Conservation (phyloP, 2,888 invertebrate species). For the Sinhomidia bicolor region DNA sequence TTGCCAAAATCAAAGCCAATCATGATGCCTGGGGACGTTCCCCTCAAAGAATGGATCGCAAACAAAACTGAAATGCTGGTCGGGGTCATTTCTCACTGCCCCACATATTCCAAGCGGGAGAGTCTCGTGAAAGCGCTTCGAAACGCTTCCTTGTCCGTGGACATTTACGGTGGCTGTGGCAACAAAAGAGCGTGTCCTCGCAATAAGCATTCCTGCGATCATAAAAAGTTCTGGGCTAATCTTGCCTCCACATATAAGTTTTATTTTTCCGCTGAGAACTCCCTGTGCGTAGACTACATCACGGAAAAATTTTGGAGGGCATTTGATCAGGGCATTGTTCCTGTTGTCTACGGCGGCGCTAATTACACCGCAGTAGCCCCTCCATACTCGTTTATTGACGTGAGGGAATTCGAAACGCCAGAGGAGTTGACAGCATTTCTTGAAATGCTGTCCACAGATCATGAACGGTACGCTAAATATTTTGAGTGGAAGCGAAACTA, state of each 20-base stretch:
- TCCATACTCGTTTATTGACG: slow-evolving; percentile 81
- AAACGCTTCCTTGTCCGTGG: neutral
- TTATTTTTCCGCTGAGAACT: slow-evolving; percentile 80
- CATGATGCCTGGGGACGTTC: neutral
- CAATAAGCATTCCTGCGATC: too few relatives aligned
- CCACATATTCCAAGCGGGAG: neutral
- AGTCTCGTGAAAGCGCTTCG: neutral
- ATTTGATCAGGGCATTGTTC: slow-evolving; percentile 74
- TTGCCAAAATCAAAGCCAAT: neutral
- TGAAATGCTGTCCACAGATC: slow-evolving; percentile 77
- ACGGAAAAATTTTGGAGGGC: slow-evolving; percentile 80
- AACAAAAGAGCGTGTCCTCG: neutral
- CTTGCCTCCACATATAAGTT: slow-evolving; percentile 81
- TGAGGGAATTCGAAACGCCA: slow-evolving; percentile 80
- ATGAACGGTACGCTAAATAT: slow-evolving; percentile 74
- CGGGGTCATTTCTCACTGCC: slow-evolving; percentile 5
- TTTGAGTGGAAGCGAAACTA: slow-evolving; percentile 75
- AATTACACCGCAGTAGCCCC: slow-evolving; percentile 81
- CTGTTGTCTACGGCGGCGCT: slow-evolving; percentile 81
- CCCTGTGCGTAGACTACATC: slow-evolving; percentile 80
- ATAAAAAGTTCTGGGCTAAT: too few relatives aligned
- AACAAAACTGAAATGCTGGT: slow-evolving; percentile 1
- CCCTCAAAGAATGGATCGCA: neutral
- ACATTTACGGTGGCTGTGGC: slow-evolving; percentile 37
- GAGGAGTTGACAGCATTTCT: slow-evolving; percentile 80